Base-by-base conservation (phyloP, 2,888 invertebrate species). In the Drosophila prolongata region DNA sequence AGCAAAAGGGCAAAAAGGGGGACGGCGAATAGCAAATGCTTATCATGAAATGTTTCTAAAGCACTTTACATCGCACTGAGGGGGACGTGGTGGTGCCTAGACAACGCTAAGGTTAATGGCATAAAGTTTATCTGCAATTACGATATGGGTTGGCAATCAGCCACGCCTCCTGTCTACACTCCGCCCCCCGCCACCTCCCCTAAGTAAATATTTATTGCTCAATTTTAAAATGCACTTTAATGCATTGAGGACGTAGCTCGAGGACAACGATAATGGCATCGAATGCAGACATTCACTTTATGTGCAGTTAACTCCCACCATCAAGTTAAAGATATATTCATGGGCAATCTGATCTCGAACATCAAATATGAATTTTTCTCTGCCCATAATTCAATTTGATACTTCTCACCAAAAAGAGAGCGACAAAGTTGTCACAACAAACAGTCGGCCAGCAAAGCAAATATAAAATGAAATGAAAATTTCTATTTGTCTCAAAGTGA, bases 41-140 rank as follows among this genome's bases (percentile, higher is more conserved):
- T 83, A 74, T 78, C 77, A 74, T 76, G 72, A 75, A 80, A 86
- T 88, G 89, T 77, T 85, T 80, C 61, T 60, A 80, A 83, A 77
- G 84, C 88, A 83, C 88, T 84, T 84, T 80, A 70, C 81, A 78
- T 72, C 58, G 27, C 44, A 53, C 49, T 46, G 46, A 30, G 47
- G 55, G 40, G 55, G 14, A 34, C 14, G 43, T 55, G 64, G 44
- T 58, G 37, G 57, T 44, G 74, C 69, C 75, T 73, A 80, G 80
- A 76, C 80, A 76, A 56, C 75, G 65, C 79, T 85, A 80, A 77
- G 87, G 84, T 89, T 88, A 85, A 88, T 88, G 87, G 84, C 81
- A 87, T 67, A 85, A 85, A 88, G 81, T 87, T 88, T 89, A 89
- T 77, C 89, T 89, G 87, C 79, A 88, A 89, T 89, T 84, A 89